Evolutionary conservation across 2,797 vertebrate genomes (phyloP), one percentile per base, ranked within the genome.

Genomic region (Silurus aristotelis): DNA sequence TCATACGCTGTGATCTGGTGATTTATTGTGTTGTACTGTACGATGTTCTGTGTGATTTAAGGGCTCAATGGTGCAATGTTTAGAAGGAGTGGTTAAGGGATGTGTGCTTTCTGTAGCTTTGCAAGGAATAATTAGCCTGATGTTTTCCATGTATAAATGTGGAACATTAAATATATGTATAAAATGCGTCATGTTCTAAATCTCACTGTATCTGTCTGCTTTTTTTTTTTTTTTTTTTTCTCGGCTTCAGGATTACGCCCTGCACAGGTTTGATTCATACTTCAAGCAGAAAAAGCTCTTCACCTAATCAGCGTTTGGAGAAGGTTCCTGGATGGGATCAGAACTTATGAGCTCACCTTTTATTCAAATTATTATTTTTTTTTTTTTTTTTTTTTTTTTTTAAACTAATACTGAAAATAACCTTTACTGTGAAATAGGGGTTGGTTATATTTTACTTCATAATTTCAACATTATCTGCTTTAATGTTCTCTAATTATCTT

Each of bases 181-280:
- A 66, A 0, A 27, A n/a, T 63, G 7, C 8, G 22, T 20, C n/a
- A 6, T 77, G 27, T 48, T 79, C 52, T 67, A 71, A 60, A 17
- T 66, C 7, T 22, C 1, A 79, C 20, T 63, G 43, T 13, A 58
- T 13, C 13, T 67, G 1, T 60, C 13, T 56, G 10, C 9, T 52
- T 19, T 64, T 8, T 56, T 27, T 52, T 19, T 86, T 5, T 86
- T 52, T 19, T 64, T 8, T 56, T 27, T 52, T 19, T 86, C 7
- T 86, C 48, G 1, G 71, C 22, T 83, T 68, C 85, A 99, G 97
- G 98, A 98, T 86, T 99, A 99, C 0, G 97, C 98, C 1, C 95
- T 95, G 89, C 94, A 94, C 89, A 95, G 97, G 20, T 97, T 99
- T 87, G 95, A 97, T 84, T 95, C 95, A 71, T 99, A 99, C 93